phyloP scores from a whole-genome alignment of 2,888 invertebrate genomes.

The Halocaridina rubra region DNA sequence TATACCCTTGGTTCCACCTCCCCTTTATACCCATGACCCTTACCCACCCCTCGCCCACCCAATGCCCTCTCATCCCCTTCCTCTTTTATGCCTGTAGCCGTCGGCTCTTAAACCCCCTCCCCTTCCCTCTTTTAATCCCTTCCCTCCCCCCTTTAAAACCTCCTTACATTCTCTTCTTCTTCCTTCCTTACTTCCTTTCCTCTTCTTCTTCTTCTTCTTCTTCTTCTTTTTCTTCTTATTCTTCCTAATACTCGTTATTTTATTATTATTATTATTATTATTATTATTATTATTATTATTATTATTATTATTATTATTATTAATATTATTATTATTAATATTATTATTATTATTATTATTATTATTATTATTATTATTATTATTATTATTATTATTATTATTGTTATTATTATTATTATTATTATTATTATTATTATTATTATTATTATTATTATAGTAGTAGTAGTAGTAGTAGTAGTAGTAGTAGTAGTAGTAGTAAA shows the following conservation, averaged over 20 bases:
- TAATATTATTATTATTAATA: neutral
- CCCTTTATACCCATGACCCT: neutral
- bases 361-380: neutral
- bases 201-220: neutral
- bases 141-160: neutral
- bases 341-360: neutral
- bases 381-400: neutral
- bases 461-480: neutral
- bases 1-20: neutral
- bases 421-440: neutral
- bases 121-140: neutral
- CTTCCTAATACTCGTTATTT: neutral
- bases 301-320: neutral
- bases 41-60: neutral
- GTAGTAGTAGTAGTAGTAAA: neutral
- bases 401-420: neutral
- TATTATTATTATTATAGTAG: neutral
- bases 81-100: neutral
- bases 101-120: neutral
- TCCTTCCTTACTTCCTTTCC: neutral
- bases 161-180: neutral
- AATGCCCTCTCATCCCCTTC: neutral
- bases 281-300: neutral
- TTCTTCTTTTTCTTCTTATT: neutral
- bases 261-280: neutral